Conservation (phyloP, 2,797 vertebrate genomes). For the Melanotaenia trifasciata region DNA sequence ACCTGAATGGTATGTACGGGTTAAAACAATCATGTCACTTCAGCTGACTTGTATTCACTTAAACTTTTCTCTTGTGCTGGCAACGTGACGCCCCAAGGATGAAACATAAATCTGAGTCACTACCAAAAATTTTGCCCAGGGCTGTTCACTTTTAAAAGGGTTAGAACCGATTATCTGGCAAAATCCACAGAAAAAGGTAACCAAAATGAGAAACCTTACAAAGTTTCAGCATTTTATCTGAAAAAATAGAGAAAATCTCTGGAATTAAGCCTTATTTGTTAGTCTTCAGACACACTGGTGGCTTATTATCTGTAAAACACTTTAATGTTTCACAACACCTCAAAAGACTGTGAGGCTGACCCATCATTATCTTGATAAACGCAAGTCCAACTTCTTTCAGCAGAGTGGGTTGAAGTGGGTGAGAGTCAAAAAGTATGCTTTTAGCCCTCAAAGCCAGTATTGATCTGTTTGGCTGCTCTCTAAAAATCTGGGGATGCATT, state of each 20-base stretch:
- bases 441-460: constrained; percentile 44
- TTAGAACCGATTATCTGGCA: no score
- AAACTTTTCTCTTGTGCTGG: no score
- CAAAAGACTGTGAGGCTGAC: background rate
- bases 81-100: no score
- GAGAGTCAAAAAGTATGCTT: constrained; percentile 36
- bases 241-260: constrained; percentile 20
- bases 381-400: constrained; percentile 14
- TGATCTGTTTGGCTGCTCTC: constrained; percentile 49
- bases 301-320: constrained; percentile 4
- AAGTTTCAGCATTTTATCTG: background rate
- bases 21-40: no score
- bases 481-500: constrained; percentile 57
- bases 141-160: no score
- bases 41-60: no score
- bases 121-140: no score
- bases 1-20: no score
- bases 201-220: background rate
- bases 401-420: constrained; percentile 4
- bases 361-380: background rate
- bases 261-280: background rate
- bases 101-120: no score
- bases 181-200: background rate
- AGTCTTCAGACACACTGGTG: background rate
- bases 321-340: constrained; percentile 7